These are phyloP conservation scores for Bradypodion ventrale DNA, from an alignment of 2,797 vertebrate genomes.

Conservation along the genomic window DNA sequence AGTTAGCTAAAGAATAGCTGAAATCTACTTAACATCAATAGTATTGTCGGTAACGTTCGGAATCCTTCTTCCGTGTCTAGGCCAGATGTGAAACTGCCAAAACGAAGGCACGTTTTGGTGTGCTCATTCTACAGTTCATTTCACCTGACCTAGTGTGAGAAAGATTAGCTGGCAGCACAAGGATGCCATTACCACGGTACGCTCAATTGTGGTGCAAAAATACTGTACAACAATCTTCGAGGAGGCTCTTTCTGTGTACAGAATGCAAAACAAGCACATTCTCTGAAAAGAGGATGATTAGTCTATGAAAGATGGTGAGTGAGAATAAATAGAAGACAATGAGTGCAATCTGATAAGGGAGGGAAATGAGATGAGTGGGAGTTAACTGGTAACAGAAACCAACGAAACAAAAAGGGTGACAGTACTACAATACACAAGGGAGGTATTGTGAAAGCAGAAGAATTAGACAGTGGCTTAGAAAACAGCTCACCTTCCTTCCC, in stretches of 20 bases:
- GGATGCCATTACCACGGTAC: no score
- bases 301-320: not conserved
- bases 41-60: no score
- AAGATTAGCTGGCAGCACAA: no score
- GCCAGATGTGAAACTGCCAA: no score
- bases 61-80: no score
- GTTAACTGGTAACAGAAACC: not conserved
- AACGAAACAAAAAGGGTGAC: not conserved
- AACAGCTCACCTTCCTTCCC: constrained; percentile 83
- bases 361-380: not conserved
- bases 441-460: not conserved
- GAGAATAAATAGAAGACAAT: not conserved
- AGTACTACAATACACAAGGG: not conserved
- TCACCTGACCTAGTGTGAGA: no score
- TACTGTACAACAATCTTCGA: no score
- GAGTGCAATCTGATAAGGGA: not conserved
- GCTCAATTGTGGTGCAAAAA: no score
- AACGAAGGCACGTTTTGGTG: no score
- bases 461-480: not conserved
- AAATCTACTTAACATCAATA: not conserved
- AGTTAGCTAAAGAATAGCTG: not conserved
- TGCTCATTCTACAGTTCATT: no score
- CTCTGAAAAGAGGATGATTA: not conserved
- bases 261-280: not conserved
- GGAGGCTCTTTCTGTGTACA: no score